Evolutionary conservation across 2,888 invertebrate species (phyloP).

Genomic region (Drosophila cognata): DNA sequence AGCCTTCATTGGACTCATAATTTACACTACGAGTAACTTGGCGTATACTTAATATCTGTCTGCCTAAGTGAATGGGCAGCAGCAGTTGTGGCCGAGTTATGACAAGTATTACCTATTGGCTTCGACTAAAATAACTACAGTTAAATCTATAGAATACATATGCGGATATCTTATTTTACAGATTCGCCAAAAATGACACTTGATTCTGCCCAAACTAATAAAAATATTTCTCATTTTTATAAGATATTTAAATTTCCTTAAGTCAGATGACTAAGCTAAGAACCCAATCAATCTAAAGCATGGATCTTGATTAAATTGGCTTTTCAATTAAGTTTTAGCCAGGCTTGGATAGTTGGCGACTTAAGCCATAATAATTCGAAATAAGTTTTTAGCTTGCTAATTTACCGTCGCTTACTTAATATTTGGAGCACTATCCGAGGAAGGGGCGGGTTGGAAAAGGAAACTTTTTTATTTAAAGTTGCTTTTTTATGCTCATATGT

Average conservation of each 20-base stretch:
- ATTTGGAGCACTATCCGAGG: neutral
- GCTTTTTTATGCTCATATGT: slow-evolving; percentile 53
- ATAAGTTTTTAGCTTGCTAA: slow-evolving; percentile 31
- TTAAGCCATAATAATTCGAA: neutral
- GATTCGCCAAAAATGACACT: accelerated
- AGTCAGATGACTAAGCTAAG: neutral
- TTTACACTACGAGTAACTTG: slow-evolving; percentile 41
- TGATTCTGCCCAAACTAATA: neutral
- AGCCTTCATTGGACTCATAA: slow-evolving; percentile 48
- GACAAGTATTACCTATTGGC: neutral
- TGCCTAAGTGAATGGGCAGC: slow-evolving; percentile 24
- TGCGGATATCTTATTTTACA: neutral
- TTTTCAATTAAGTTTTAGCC: neutral
- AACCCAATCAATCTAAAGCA: neutral
- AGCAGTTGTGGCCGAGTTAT: slow-evolving; percentile 8
- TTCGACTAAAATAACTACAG: neutral
- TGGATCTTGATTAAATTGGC: neutral
- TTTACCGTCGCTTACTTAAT: slow-evolving; percentile 45
- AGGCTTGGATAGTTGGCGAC: neutral
- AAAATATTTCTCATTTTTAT: neutral
- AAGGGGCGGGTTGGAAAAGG: neutral
- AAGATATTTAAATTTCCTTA: accelerated
- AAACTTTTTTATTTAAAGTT: slow-evolving; percentile 36
- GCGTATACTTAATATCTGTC: slow-evolving; percentile 41
- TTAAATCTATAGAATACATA: neutral